Base-by-base conservation (phyloP, 2,113 vertebrate genomes). In the Panthera leo region DNA sequence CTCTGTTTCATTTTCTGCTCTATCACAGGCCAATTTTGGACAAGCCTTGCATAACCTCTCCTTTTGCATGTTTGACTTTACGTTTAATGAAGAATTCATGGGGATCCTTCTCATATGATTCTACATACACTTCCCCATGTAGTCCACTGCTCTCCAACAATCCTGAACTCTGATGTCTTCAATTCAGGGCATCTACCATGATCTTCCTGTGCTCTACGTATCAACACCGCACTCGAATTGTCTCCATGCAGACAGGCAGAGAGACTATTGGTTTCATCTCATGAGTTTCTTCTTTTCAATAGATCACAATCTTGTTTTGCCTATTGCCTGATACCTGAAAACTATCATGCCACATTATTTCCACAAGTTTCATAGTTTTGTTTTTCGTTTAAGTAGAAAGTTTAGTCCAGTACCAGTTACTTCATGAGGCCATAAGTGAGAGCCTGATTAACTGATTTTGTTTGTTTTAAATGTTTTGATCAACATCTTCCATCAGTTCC, bases 381-480 rank as follows among this genome's bases (percentile, higher is more conserved):
- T 85, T 48, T 70, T 71, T 36, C 45, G 42, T 36, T 51, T 65
- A 78, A n/a, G 9, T 80, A 70, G 70, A 21, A 89, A 89, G n/a
- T 13, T 27, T 86, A 15, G n/a, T 86, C 31, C 2, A 51, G 23
- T 42, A 42, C 3, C 36, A 80, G 18, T 65, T 94, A 82, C 39
- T 65, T 48, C 7, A 75, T 92, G 4, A 70, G 14, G 14, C 2
- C 27, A 39, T 25, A 31, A 85, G 15, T 34, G 29, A 86, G 91
- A 92, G 14, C 51, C 29, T 86, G 19, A 8, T 88, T 82, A 76
- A 70, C 10, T 67, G 16, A 0, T 15, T 76, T 80, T 86, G 14
- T 80, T 83, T 90, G 42, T 55, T 73, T 94, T 95, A 85, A 91
- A 95, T 85, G 85, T 2, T 82, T 63, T 31, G 5, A 73, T 76